A percentile compares a stretch with the other conserved stretches of the same genome.
Evolutionary conservation across 2,797 vertebrate genomes (phyloP).

Genomic region (Acipenser oxyrinchus): DNA sequence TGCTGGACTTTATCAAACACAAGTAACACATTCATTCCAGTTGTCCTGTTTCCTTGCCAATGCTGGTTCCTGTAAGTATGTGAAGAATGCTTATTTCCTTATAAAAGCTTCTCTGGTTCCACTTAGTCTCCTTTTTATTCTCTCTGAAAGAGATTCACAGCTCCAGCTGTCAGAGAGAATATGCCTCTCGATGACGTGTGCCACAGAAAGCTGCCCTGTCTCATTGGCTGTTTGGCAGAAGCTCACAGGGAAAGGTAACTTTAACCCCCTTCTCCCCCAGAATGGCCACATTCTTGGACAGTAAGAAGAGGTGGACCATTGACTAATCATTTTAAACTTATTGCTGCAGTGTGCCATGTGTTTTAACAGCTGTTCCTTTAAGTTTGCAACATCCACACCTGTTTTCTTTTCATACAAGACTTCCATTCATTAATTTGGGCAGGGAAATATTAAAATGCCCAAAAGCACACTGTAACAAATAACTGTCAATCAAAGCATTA

Average conservation of each 20-base stretch:
- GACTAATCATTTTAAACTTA: slow-evolving; percentile 23
- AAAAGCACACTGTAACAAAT: too few relatives aligned
- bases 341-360: slow-evolving; percentile 17
- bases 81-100: slow-evolving; percentile 49
- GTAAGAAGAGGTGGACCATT: slow-evolving; percentile 20
- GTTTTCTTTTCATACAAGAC: slow-evolving; percentile 13
- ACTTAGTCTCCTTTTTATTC: slow-evolving; percentile 32
- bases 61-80: slow-evolving; percentile 40
- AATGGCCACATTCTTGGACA: slow-evolving; percentile 31
- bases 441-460: too few relatives aligned
- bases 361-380: slow-evolving; percentile 38
- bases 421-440: background rate
- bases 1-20: slow-evolving; percentile 2
- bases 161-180: slow-evolving; percentile 46
- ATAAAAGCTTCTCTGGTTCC: slow-evolving; percentile 47
- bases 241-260: slow-evolving; percentile 13
- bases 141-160: slow-evolving; percentile 44
- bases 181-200: slow-evolving; percentile 33
- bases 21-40: slow-evolving; percentile 14
- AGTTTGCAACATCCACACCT: slow-evolving; percentile 19
- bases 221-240: slow-evolving; percentile 39
- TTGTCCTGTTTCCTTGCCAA: slow-evolving; percentile 25
- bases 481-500: too few relatives aligned
- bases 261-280: slow-evolving; percentile 3
- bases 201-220: slow-evolving; percentile 48